Conservation (phyloP, 2,113 vertebrate genomes). For the Dermatemys mawii region DNA sequence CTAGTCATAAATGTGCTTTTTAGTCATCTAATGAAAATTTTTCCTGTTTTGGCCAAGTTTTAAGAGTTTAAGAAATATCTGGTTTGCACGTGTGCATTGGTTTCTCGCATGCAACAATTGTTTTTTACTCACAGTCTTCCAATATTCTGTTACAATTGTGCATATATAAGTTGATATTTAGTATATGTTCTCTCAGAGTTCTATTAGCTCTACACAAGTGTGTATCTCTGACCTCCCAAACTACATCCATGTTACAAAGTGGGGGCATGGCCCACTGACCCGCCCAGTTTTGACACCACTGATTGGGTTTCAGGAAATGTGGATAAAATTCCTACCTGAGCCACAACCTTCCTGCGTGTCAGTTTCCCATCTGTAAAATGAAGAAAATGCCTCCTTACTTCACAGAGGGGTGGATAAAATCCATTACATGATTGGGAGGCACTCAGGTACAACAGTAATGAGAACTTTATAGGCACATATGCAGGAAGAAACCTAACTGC, state of each 20-base stretch:
- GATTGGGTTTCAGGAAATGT: neutral
- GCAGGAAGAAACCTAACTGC: neutral
- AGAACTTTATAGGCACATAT: neutral
- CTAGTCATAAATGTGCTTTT: neutral
- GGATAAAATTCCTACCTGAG: neutral
- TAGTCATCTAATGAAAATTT: neutral
- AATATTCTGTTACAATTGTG: neutral
- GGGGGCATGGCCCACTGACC: no score
- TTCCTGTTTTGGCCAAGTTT: neutral
- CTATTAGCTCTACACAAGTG: neutral
- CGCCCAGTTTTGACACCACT: no score
- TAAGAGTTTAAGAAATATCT: neutral
- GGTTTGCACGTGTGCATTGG: neutral
- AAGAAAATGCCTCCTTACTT: neutral
- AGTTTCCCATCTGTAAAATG: neutral
- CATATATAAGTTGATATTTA: neutral
- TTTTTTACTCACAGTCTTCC: neutral
- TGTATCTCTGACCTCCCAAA: no score
- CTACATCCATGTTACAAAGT: no score
- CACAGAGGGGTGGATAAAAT: neutral
- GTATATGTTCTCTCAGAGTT: neutral
- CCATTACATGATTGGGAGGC: conserved; percentile 11
- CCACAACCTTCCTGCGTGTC: neutral
- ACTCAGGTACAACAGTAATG: conserved; percentile 2
- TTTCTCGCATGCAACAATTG: neutral